Evolutionary conservation across 2,113 vertebrate species (phyloP), one percentile per base, ranked within the genome.

Genomic region (Neolamprologus kungweensis): DNA sequence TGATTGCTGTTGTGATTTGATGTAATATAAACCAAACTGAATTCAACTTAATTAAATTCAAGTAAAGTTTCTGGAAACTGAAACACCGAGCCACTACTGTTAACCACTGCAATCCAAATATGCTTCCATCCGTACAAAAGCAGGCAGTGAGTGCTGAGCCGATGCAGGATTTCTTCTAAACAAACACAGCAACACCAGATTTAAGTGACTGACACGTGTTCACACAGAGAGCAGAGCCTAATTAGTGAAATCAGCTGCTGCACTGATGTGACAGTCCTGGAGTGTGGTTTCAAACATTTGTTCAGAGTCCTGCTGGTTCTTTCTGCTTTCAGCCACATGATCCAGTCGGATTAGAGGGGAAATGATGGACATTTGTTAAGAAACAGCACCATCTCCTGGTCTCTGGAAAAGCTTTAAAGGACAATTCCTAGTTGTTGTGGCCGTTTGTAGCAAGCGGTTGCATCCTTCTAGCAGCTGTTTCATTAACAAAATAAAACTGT

Each of bases 341-440:
- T 2, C 9, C 8, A 8, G 17, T 26, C 14, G 2, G 80, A 55
- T 81, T 7, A 17, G 28, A 23, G 17, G 4, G 9, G 4, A n/a
- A 57, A 63, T 3, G 26, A 9, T 5, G 13, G 21, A 13, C 28
- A 88, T 91, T 83, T 37, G 14, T 92, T 21, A 84, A 90, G 81
- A 79, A 89, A 85, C 83, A 82, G 83, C 86, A 11, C 90, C 93
- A 91, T 91, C 94, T 91, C 35, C 86, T 93, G 94, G 90, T 26
- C 4, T 16, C 17, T 17, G 6, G 17, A 26, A 37, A 10, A 13
- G 4, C 6, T 80, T 19, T 50, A 26, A 17, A 58, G 26, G 26
- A 3, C 10, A 13, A 6, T 50, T 50, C 26, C 42, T 4, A n/a
- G 6, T 78, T 78, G 16, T 19, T 23, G 17, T 11, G 35, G 53